Conservation (phyloP, 2,113 vertebrate species). For the Macaca fascicularis region DNA sequence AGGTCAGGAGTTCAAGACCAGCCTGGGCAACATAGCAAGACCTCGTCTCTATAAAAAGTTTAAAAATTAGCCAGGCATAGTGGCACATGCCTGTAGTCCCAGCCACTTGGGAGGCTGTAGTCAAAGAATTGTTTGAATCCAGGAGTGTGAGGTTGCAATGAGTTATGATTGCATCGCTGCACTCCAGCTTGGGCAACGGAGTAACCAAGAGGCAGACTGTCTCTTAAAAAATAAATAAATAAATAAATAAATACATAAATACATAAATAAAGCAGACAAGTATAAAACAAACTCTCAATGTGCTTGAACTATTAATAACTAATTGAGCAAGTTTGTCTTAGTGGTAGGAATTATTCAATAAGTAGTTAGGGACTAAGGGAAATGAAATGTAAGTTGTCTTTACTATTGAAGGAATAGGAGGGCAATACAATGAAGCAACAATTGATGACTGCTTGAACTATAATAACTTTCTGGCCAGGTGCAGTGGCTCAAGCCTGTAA, state of each 20-base stretch:
- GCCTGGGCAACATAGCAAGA: neutral
- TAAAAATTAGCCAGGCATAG: neutral
- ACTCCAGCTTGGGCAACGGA: neutral
- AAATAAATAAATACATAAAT: neutral
- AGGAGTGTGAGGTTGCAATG: neutral
- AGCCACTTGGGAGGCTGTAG: neutral
- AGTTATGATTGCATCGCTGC: neutral
- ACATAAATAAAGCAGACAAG: neutral
- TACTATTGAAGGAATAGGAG: neutral
- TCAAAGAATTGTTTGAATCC: neutral
- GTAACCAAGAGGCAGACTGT: neutral
- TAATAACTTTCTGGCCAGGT: neutral
- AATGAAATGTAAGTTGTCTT: neutral
- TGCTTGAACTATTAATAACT: neutral
- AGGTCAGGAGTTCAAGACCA: neutral
- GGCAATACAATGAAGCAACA: neutral
- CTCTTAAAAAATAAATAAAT: neutral
- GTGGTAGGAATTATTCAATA: neutral
- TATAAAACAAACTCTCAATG: neutral
- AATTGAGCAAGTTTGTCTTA: neutral
- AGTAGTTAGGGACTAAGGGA: slow-evolving; percentile 15
- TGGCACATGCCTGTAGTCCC: neutral
- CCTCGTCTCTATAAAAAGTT: neutral
- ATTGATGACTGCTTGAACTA: neutral
- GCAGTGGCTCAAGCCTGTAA: too few species aligned